Base-by-base conservation (phyloP, 2,888 invertebrate species). In the Sicus ferrugineus region DNA sequence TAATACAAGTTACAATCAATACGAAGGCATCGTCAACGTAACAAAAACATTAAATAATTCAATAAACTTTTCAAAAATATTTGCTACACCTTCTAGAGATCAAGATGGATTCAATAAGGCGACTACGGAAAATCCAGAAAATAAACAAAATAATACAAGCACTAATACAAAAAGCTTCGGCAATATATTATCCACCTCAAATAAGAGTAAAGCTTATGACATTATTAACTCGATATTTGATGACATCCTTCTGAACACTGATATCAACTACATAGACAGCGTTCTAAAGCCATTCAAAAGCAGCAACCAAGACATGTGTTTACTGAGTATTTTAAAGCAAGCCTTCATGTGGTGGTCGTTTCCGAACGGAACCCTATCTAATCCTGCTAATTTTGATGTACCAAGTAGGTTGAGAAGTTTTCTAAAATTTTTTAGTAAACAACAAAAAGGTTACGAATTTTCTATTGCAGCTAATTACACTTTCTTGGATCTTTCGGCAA, bases 331-430 rank as follows among this genome's bases (percentile, higher is more conserved):
- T 4, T 64, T 83, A 0, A 83, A 82, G 58, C 74, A 74, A 3
- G 67, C 77, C 42, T 73, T 82, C 9, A 69, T 79, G 31, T 77
- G 79, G 75, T 84, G 84, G 84, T 72, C 76, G 3, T 70, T 72
- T 73, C 62, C 73, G 0, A 84, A 84, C 78, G 84, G 84, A 38
- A 80, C 79, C 11, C 72, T 83, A 1, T 11, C n/a, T n/a, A n/a
- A n/a, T n/a, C 4, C 62, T 38, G 52, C 30, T 7, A 59, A 74
- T 30, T 64, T 63, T 6, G 50, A 65, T 30, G 19, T 48, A n/a
- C 21, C 54, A 54, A 54, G 56, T 63, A 68, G 16, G 42, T 67
- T 21, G n/a, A 59, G 14, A n/a, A 19, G 2, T 1, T 11, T 59
- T n/a, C 50, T 52, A 16, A 34, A 19, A 11, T 9, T 65, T 52